A percentile compares a stretch with the other conserved stretches of the same genome.
phyloP scores from a whole-genome alignment of 1,140 invertebrate genomes.

The Aleiodes sp. region DNA sequence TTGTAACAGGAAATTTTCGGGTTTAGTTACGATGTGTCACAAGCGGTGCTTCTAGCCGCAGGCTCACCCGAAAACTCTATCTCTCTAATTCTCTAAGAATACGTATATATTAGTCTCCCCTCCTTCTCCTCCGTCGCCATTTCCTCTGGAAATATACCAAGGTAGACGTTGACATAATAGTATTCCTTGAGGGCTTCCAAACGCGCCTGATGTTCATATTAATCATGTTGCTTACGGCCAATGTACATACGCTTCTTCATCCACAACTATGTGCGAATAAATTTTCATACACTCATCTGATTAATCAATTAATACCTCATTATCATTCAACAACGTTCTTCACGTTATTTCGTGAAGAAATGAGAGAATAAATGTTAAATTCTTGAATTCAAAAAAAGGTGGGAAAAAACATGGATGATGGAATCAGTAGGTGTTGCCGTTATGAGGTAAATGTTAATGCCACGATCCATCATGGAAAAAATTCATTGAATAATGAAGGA shows the following conservation, averaged over 20 bases:
- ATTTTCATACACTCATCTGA: not conserved
- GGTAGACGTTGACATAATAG: not conserved
- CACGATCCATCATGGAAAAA: no score
- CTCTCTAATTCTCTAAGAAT: not conserved
- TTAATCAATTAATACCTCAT: not conserved
- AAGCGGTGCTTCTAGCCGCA: not conserved
- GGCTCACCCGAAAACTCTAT: not conserved
- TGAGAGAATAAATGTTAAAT: not conserved
- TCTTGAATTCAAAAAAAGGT: not conserved
- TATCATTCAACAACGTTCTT: no score
- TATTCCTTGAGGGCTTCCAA: not conserved
- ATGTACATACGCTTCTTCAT: not conserved
- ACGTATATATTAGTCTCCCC: no score
- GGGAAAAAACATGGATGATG: no score
- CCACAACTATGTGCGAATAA: not conserved
- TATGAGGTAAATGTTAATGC: not conserved
- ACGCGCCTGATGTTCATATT: not conserved
- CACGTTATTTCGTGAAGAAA: not conserved
- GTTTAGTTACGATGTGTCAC: slow-evolving; percentile 1
- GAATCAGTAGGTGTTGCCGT: no score
- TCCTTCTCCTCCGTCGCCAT: not conserved
- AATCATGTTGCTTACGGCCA: slow-evolving; percentile 1
- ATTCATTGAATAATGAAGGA: no score
- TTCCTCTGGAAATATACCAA: not conserved
- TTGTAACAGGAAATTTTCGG: not conserved